A percentile compares a stretch with the other conserved stretches of the same genome.
phyloP scores from a whole-genome alignment of 1,140 invertebrate genomes.

The Bombus superbus region DNA sequence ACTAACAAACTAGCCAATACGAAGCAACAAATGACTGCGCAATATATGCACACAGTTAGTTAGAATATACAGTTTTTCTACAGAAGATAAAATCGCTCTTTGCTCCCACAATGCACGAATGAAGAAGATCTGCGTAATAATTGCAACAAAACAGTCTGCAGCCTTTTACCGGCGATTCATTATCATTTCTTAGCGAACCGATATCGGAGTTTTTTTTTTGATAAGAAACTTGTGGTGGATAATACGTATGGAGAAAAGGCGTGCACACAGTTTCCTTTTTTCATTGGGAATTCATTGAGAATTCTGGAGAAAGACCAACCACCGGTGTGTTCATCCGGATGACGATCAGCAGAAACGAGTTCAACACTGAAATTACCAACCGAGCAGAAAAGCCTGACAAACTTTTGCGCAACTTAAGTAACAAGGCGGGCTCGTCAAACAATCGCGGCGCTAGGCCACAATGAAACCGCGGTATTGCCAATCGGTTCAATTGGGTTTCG shows the following conservation, averaged over 20 bases:
- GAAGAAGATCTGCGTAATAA: background rate
- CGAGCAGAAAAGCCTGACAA: constrained; percentile 68
- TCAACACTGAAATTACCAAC: constrained; percentile 68
- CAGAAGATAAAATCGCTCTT: too few species aligned
- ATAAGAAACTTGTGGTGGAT: background rate
- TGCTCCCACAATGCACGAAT: too few species aligned
- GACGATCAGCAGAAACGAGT: constrained; percentile 54
- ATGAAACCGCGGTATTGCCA: constrained; percentile 78
- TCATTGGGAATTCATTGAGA: background rate
- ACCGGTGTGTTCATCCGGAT: constrained; percentile 19
- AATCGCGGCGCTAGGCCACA: constrained; percentile 75
- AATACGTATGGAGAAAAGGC: background rate
- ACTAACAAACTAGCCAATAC: too few species aligned
- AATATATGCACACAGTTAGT: too few species aligned
- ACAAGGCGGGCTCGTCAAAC: constrained; percentile 77
- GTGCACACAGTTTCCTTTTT: background rate
- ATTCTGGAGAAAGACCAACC: background rate
- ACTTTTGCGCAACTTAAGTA: constrained; percentile 76
- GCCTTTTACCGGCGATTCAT: background rate
- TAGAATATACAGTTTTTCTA: too few species aligned
- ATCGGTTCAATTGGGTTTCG: constrained; percentile 72
- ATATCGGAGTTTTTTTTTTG: background rate
- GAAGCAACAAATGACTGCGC: too few species aligned
- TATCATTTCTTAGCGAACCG: constrained; percentile 1
- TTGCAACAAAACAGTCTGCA: background rate